These are phyloP conservation scores for Nannoperca australis DNA, from an alignment of 2,797 vertebrate genomes.

Conservation along the genomic window DNA sequence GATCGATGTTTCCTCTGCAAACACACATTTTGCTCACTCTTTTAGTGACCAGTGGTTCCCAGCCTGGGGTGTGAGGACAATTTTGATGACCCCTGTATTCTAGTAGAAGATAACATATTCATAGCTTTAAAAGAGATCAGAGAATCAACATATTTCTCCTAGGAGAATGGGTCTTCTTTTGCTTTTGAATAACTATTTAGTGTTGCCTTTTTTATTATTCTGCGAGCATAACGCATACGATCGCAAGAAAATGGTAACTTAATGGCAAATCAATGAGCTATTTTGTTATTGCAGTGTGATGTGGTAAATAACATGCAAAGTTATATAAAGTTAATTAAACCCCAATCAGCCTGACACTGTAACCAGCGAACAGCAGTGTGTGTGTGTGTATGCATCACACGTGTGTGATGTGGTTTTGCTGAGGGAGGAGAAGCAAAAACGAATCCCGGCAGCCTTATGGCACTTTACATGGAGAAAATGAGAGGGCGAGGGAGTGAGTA, in stretches of 20 bases:
- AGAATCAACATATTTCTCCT: background rate
- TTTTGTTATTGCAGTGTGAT: background rate
- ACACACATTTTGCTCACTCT: conserved; percentile 6
- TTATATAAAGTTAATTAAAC: conserved; percentile 21
- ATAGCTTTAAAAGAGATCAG: background rate
- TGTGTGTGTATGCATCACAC: background rate
- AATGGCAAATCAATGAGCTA: background rate
- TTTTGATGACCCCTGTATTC: background rate
- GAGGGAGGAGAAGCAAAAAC: conserved; percentile 28
- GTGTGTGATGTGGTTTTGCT: conserved; percentile 42
- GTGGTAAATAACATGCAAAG: conserved; percentile 10
- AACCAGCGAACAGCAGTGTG: conserved; percentile 2
- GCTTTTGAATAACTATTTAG: background rate
- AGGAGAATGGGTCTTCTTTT: background rate
- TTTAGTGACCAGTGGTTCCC: background rate
- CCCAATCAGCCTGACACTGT: background rate
- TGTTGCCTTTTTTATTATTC: conserved; percentile 4
- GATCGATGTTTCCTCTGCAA: conserved; percentile 8
- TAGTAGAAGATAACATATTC: background rate
- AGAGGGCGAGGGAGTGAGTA: conserved; percentile 38
- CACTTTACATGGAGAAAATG: conserved; percentile 51
- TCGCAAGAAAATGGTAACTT: background rate
- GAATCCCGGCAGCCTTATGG: conserved; percentile 17
- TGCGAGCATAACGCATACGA: background rate
- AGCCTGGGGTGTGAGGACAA: background rate